Conservation (phyloP, 2,797 vertebrate genomes). For the Sebastes iracundus region DNA sequence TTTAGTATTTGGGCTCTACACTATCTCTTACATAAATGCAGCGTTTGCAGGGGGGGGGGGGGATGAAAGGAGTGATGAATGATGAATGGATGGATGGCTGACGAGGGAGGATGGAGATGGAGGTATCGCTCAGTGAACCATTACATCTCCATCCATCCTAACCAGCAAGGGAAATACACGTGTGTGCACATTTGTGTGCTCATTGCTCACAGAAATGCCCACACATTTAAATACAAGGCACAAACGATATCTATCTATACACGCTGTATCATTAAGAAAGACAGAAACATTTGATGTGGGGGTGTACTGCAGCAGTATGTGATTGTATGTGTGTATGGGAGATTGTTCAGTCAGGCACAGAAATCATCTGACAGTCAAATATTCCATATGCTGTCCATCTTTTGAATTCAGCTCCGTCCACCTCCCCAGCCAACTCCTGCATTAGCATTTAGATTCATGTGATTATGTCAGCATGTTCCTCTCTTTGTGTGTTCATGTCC, state of each 20-base stretch:
- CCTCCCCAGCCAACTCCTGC: not conserved
- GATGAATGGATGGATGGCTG: conserved; percentile 40
- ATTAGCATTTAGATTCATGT: conserved; percentile 51
- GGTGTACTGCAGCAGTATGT: not conserved
- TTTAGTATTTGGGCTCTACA: conserved; percentile 42
- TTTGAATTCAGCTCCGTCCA: not conserved
- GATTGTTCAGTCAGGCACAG: not conserved
- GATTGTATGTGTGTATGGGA: not conserved
- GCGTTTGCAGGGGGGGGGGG: conserved; percentile 19
- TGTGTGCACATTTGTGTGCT: not conserved
- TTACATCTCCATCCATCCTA: conserved; percentile 31
- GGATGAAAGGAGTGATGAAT: conserved; percentile 19
- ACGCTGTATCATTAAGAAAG: not conserved
- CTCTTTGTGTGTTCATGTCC: not conserved
- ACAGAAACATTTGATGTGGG: not conserved
- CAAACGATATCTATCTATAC: not conserved
- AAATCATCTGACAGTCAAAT: not conserved
- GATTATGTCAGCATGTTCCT: not conserved
- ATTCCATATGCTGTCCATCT: conserved; percentile 4
- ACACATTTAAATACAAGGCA: conserved; percentile 10
- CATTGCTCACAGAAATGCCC: conserved; percentile 26
- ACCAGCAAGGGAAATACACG: not conserved
- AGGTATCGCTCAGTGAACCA: conserved; percentile 26
- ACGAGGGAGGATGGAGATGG: conserved; percentile 21
- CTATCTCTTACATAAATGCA: conserved; percentile 62